Evolutionary conservation across 1,140 invertebrate species (phyloP).

Genomic region (Brachionus rotundiformis): DNA sequence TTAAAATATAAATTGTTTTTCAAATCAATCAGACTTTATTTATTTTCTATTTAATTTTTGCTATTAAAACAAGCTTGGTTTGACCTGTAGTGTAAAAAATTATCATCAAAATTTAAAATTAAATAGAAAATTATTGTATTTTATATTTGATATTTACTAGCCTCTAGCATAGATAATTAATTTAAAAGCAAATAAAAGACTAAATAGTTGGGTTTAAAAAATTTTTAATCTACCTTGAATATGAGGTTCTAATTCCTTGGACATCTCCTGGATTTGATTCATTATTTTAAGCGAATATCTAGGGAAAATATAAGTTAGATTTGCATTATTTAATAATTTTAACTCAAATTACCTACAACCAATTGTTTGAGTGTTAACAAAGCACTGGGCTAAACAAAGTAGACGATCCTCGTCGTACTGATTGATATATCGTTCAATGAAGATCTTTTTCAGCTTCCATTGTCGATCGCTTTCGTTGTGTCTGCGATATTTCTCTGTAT

Average conservation of each 20-base stretch:
- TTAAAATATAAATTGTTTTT: too few relatives aligned
- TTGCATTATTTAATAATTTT: neutral
- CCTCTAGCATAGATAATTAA: too few relatives aligned
- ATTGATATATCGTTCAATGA: neutral
- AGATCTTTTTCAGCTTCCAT: slow-evolving; percentile 33
- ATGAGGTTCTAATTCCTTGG: neutral
- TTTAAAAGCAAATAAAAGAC: neutral
- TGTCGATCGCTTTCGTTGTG: slow-evolving; percentile 41
- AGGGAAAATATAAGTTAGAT: neutral
- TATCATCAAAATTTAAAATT: too few relatives aligned
- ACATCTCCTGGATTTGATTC: slow-evolving; percentile 28
- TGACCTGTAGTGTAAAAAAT: too few relatives aligned
- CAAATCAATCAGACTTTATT: too few relatives aligned
- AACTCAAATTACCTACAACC: slow-evolving; percentile 14
- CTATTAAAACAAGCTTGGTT: too few relatives aligned
- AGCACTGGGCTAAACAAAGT: slow-evolving; percentile 45
- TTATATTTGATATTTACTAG: too few relatives aligned
- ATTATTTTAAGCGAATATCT: slow-evolving; percentile 48
- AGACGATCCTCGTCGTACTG: slow-evolving; percentile 48
- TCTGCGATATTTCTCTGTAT: slow-evolving; percentile 1
- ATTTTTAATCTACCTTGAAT: neutral
- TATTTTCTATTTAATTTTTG: too few relatives aligned
- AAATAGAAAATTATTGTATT: too few relatives aligned
- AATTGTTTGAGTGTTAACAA: slow-evolving; percentile 34
- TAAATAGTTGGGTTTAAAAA: neutral